These are phyloP conservation scores for Strongylocentrotus purpuratus DNA, from an alignment of 35 echinoderm and acorn worm genomes.

Conservation along the genomic window DNA sequence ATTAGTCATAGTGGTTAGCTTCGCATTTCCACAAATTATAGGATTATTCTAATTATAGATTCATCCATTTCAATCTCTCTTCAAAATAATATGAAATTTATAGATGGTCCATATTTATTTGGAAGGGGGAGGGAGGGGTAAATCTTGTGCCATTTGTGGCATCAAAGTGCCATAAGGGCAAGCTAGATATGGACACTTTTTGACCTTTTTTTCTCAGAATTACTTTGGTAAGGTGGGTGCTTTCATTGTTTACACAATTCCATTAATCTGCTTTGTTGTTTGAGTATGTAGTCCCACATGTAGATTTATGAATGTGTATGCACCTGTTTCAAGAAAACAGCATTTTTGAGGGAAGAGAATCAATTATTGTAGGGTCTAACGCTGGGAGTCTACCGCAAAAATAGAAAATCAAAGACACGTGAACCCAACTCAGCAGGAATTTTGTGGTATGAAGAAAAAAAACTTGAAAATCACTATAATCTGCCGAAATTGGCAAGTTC, in stretches of 20 bases:
- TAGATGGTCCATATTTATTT: too few species aligned
- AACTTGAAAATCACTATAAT: background rate
- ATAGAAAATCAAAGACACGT: background rate
- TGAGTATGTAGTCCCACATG: background rate
- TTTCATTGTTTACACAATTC: background rate
- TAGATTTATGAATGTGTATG: background rate
- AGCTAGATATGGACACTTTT: background rate
- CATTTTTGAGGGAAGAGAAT: background rate
- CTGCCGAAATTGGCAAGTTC: background rate
- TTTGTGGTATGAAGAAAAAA: background rate
- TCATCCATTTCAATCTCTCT: background rate
- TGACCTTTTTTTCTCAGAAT: background rate
- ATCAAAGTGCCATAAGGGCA: too few species aligned
- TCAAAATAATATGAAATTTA: too few species aligned
- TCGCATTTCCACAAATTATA: background rate
- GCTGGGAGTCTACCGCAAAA: background rate
- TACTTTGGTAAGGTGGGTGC: background rate
- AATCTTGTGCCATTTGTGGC: background rate
- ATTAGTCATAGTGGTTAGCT: background rate
- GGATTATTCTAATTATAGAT: background rate
- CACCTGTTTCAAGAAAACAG: slow-evolving; percentile 9
- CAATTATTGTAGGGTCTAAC: background rate
- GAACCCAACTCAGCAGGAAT: background rate
- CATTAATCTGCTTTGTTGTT: background rate
- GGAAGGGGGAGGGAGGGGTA: too few species aligned